Base-by-base conservation (phyloP, 2,888 invertebrate genomes). In the Macrosiphum euphorbiae region DNA sequence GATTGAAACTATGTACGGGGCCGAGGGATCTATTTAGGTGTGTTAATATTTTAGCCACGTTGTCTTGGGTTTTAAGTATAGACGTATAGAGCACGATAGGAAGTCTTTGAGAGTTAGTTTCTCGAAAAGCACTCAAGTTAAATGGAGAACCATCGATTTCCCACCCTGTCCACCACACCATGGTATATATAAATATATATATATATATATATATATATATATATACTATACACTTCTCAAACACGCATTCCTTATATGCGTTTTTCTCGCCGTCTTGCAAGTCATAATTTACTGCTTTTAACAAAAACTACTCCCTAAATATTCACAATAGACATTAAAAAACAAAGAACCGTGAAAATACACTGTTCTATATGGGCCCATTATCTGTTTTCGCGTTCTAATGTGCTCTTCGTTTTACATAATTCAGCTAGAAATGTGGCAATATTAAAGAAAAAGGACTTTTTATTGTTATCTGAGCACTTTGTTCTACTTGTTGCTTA, bases 121-220 rank as follows among this genome's bases (percentile, higher is more conserved):
- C 50, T 67, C 55, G 88, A 16, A 52, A 88, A 88, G 87, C 92
- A 92, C 87, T 92, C 92, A 87, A 86, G 86, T 92, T 87, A 92
- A 92, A 92, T 87, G 61, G 87, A 87, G 87, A 87, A 52, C 52
- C 87, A 92, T 92, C 87, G 92, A 87, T 92, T 88, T 87, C 35
- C 35, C 50, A 50, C 28, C 26, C 35, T 24, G 1, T 1, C 35
- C 61, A 24, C 11, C 61, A 35, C 0, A 47, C 47, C 47, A 55
- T 3, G 55, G 13, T 55, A n/a, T 87, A 87, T 55, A 55, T 26
- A 7, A 8, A 58, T 24, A 55, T 16, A n/a, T n/a, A n/a, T n/a
- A n/a, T n/a, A n/a, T n/a, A 47, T 86, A 86, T 16, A 50, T 47
- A 55, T 55, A 55, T 55, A 55, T 55, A 24, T 55, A 55, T 24